Evolutionary conservation across 2,888 invertebrate genomes (phyloP).

Genomic region (Drosophila fungiperda): DNA sequence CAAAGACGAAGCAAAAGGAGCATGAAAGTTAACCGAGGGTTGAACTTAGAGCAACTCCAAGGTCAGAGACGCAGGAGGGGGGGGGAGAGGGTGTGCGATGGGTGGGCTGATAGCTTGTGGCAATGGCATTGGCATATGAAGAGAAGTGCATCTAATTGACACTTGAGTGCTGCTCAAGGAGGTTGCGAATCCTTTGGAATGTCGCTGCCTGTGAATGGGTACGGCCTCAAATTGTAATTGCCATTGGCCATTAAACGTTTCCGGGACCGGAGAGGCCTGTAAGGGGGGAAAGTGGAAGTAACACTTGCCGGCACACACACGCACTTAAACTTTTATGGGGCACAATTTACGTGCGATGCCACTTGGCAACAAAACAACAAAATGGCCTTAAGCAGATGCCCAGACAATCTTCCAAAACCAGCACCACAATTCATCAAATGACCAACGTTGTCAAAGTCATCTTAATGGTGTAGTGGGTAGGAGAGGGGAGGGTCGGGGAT

Average conservation of each 20-base stretch:
- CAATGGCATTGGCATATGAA: constrained; percentile 36
- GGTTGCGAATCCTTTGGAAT: constrained; percentile 53
- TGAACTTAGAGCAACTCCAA: constrained; percentile 46
- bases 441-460: constrained; percentile 50
- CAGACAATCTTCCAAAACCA: constrained; percentile 10
- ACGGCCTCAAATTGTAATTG: constrained; percentile 62
- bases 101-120: not conserved
- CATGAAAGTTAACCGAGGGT: constrained; percentile 36
- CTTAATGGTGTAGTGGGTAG: not conserved
- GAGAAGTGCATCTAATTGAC: constrained; percentile 77
- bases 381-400: constrained; percentile 71
- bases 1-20: constrained; percentile 29
- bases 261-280: constrained; percentile 24
- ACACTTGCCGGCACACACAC: constrained; percentile 49
- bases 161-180: constrained; percentile 64
- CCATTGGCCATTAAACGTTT: constrained; percentile 64
- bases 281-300: not conserved
- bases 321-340: constrained; percentile 67
- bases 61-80: constrained; percentile 14
- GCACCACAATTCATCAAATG: constrained; percentile 66
- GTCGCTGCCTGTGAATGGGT: constrained; percentile 24
- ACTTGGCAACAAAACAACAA: constrained; percentile 64
- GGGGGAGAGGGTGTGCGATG: not conserved
- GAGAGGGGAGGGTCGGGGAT: not conserved
- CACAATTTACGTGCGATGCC: constrained; percentile 67